Conservation (phyloP, 2,113 vertebrate genomes). For the Microtus montanus region DNA sequence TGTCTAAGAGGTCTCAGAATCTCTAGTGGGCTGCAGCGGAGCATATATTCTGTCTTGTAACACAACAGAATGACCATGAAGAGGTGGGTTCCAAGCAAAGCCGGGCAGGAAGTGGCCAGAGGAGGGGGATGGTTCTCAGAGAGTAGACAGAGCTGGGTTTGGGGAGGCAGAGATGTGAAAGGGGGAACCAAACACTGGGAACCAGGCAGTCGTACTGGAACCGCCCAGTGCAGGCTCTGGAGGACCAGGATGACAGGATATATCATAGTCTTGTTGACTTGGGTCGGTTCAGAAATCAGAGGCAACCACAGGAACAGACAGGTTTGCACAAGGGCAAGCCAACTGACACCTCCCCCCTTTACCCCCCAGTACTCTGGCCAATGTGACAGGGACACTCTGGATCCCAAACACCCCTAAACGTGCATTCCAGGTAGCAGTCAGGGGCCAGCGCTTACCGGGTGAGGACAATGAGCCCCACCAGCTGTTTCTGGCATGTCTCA, state of each 20-base stretch:
- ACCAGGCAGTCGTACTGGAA: not conserved
- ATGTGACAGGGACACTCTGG: not conserved
- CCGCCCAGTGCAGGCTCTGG: not conserved
- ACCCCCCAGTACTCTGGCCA: not conserved
- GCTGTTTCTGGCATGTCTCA: constrained; percentile 79
- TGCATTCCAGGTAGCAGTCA: not conserved
- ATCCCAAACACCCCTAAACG: not conserved
- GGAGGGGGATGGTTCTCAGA: not conserved
- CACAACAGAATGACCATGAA: not conserved
- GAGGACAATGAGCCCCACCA: constrained; percentile 82
- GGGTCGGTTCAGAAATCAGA: not conserved
- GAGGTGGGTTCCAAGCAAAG: not conserved
- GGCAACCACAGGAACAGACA: not conserved
- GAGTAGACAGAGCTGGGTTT: not conserved
- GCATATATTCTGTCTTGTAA: not conserved
- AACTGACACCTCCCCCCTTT: not conserved
- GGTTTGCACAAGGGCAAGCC: not conserved
- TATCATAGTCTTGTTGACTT: not conserved
- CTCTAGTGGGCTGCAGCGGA: not conserved
- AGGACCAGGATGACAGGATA: not conserved
- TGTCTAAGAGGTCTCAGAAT: not conserved
- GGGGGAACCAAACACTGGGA: not conserved
- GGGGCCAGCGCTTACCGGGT: constrained; percentile 78
- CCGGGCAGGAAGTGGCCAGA: rapidly evolving
- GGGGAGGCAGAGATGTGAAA: not conserved